Evolutionary conservation across 2,113 vertebrate species (phyloP).

Genomic region (Etheostoma spectabile): DNA sequence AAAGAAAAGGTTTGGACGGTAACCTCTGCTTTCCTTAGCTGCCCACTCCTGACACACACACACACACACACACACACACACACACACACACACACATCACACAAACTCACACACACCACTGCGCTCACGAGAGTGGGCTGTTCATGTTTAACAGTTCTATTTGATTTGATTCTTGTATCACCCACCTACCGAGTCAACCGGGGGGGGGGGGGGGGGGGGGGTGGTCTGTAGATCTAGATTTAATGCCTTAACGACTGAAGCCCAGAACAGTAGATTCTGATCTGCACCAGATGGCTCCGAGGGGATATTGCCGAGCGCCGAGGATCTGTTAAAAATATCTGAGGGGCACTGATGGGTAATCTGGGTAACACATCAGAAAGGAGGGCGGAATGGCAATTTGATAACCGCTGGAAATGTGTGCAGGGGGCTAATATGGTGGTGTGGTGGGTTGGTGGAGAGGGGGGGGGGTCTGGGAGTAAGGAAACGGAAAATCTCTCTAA

Average conservation of each 20-base stretch:
- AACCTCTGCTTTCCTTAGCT: constrained; percentile 40
- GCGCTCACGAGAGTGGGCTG: constrained; percentile 49
- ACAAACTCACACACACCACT: too few relatives aligned
- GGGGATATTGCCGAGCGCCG: constrained; percentile 88
- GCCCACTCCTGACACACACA: constrained; percentile 63
- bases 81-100: too few relatives aligned
- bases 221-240: constrained; percentile 82
- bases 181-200: constrained; percentile 65
- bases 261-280: constrained; percentile 89
- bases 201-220: constrained; percentile 46
- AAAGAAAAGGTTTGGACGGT: constrained; percentile 39
- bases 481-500: constrained; percentile 77
- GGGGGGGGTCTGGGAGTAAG: constrained; percentile 62
- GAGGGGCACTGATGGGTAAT: constrained; percentile 92
- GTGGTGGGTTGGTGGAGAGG: too few relatives aligned
- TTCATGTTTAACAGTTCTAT: constrained; percentile 67
- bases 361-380: constrained; percentile 89
- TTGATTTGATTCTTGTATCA: constrained; percentile 72
- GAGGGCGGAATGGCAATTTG: constrained; percentile 88
- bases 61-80: constrained; percentile 63
- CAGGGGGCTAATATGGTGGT: too few relatives aligned
- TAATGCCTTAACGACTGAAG: constrained; percentile 86
- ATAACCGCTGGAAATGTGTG: constrained; percentile 91
- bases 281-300: constrained; percentile 93
- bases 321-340: constrained; percentile 91